phyloP scores from a whole-genome alignment of 1,140 invertebrate genomes.

The Dendroctonus valens region DNA sequence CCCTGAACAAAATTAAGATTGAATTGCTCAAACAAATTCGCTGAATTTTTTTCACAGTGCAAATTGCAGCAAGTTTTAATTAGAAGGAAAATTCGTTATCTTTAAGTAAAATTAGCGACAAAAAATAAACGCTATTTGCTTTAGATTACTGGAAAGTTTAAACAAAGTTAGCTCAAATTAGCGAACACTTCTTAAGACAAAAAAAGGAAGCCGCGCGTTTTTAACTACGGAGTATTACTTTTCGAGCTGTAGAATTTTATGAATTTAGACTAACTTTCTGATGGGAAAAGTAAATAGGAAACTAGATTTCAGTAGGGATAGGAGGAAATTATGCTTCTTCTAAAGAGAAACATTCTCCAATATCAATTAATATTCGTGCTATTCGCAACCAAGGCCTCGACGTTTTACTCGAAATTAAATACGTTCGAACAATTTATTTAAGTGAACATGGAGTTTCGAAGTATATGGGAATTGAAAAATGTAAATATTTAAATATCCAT shows the following conservation, averaged over 20 bases:
- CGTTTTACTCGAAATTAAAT: too few species aligned
- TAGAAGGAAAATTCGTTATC: slow-evolving; percentile 23
- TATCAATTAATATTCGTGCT: too few species aligned
- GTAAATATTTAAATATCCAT: too few species aligned
- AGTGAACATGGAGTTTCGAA: too few species aligned
- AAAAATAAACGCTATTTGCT: slow-evolving; percentile 21
- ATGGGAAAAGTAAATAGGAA: neutral
- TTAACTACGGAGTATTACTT: slow-evolving; percentile 19
- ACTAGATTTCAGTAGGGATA: too few species aligned
- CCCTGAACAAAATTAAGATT: neutral
- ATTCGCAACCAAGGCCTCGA: too few species aligned
- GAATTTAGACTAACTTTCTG: slow-evolving; percentile 11
- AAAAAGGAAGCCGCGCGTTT: slow-evolving; percentile 17
- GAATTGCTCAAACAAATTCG: slow-evolving; percentile 14
- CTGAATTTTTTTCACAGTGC: slow-evolving; percentile 3
- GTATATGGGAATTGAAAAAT: too few species aligned
- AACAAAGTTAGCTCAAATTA: slow-evolving; percentile 25
- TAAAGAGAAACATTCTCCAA: too few species aligned
- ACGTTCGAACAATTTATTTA: too few species aligned
- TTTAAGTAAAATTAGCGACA: slow-evolving; percentile 14
- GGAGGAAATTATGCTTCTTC: too few species aligned
- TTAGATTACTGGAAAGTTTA: slow-evolving; percentile 23
- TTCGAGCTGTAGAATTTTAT: slow-evolving; percentile 24
- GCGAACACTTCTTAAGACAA: slow-evolving; percentile 23
- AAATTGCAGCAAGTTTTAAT: slow-evolving; percentile 25